Conservation (phyloP, 2,797 vertebrate species). For the Bradypus variegatus region DNA sequence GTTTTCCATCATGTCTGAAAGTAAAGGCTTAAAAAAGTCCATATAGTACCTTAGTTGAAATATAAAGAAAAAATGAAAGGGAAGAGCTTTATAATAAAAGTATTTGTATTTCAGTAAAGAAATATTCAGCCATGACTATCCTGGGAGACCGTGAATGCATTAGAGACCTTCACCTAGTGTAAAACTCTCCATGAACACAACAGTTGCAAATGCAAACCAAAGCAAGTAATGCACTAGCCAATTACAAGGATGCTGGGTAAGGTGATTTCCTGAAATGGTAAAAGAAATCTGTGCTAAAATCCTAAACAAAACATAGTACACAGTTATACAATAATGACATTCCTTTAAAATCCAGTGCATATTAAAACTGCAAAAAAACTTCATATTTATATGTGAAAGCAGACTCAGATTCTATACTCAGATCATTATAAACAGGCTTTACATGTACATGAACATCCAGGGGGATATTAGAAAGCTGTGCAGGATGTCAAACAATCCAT, state of each 20-base stretch:
- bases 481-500: background rate
- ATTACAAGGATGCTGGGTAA: background rate
- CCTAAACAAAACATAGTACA: background rate
- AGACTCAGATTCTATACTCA: background rate
- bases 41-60: background rate
- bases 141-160: background rate
- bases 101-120: background rate
- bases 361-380: conserved; percentile 24
- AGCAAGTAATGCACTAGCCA: background rate
- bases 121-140: background rate
- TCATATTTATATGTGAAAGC: background rate
- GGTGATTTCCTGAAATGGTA: conserved; percentile 2
- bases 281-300: background rate
- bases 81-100: background rate
- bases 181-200: background rate
- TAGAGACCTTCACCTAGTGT: background rate
- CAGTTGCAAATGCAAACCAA: background rate
- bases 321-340: background rate
- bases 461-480: background rate
- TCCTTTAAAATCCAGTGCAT: background rate
- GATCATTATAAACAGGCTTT: background rate
- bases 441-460: background rate
- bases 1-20: too few relatives aligned
- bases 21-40: background rate
- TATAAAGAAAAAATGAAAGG: background rate